Base-by-base conservation (phyloP, 2,113 vertebrate species). In the Chascanopsetta lugubris region DNA sequence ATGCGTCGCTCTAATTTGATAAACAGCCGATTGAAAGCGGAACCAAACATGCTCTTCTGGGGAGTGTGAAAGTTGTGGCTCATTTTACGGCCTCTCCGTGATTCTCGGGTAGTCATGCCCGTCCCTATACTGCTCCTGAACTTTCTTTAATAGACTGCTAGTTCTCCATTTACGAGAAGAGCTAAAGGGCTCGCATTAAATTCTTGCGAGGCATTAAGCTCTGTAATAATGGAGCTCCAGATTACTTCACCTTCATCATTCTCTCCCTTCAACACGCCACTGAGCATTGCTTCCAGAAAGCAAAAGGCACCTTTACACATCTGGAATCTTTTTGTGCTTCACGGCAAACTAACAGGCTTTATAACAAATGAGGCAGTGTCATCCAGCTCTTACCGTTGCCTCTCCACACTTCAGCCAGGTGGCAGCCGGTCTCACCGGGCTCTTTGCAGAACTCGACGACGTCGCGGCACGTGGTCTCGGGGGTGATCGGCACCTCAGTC, bases 381-480 rank as follows among this genome's bases (percentile, higher is more conserved):
- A 18, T 49, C 29, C 7, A 3, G 8, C 2, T 61, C 93, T 86
- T 87, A 99, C 97, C 97, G 38, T 96, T 98, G 82, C 97, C 97
- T 78, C 95, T 92, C 97, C 97, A 99, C 40, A 99, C 95, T 87
- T 99, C 97, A 8, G 96, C 97, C 88, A 99, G 91, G 87, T 99
- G 96, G 88, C 97, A 99, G 69, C 95, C 93, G n/a, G 93, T 95
- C 87, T 99, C 97, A 8, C 97, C 97, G 4, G 97, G 96, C 83
- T 98, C 97, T 77, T 98, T 99, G 90, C 97, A 99, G 90, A 99
- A 98, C 83, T 99, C 97, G 0, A 99, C 96, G 0, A 99, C 96
- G 83, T 99, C 97, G 0, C 95, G 94, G 84, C 97, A 99, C 0
- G 95, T 96, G 34, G 97, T 98, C 93, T 99, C 97, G 5, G 97